Evolutionary conservation across 2,113 vertebrate species (phyloP), one percentile per base, ranked within the genome.

Genomic region (Microcebus lehilahytsara): DNA sequence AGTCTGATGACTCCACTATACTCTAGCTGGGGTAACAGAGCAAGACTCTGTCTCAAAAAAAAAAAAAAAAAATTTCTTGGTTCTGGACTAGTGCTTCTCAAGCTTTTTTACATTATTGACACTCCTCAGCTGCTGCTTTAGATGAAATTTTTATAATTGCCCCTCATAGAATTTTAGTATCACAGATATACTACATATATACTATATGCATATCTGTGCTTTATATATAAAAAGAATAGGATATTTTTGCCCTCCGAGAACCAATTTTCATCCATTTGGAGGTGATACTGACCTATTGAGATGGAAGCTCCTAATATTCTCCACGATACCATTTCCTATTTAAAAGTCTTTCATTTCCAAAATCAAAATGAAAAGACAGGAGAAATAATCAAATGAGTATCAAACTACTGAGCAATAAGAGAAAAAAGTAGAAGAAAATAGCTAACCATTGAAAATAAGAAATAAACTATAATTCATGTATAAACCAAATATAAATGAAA

Each of bases 291-390:
- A 20, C n/a, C 6, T 91, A 10, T 34, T 72, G 40, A 91, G 51
- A 85, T 49, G 12, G 60, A 69, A 34, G 12, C 5, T 85, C 25
- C 30, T 84, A 9, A 80, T 49, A 49, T 51, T n/a, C 81, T 83
- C n/a, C 32, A 58, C 40, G 27, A 69, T 34, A 6, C 40, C 17
- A 1, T 93, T 93, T 67, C 60, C 32, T 95, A 8, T 85, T 89
- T 93, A 81, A 95, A 88, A 84, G 42, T 53, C n/a, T 89, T 89
- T 12, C 30, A 60, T 23, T 78, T 95, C 85, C 69, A 89, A 86
- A 85, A 91, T 72, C 30, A 89, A 93, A 85, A 96, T 69, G 17
- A 92, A 93, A 75, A 71, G 20, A 93, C 32, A 34, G 72, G 62
- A 92, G 72, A 95, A 96, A 95, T 85, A 60, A 78, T 49, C 14